phyloP scores from a whole-genome alignment of 2,113 vertebrate genomes.

The Lathamus discolor region DNA sequence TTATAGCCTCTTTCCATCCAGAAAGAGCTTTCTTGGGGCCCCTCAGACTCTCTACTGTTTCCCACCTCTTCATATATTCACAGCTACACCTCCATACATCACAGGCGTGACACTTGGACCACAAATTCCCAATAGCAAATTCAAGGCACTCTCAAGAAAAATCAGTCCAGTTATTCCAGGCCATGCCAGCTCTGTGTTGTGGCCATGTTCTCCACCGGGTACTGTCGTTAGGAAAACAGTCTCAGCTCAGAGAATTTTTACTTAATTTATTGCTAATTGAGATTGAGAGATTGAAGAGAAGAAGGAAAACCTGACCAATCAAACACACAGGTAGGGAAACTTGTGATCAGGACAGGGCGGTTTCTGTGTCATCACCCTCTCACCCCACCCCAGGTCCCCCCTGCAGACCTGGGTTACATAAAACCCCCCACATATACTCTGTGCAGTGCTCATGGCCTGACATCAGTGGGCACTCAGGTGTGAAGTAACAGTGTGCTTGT shows the following conservation, averaged over 20 bases:
- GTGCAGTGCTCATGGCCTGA: background rate
- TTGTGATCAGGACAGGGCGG: background rate
- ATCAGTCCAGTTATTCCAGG: background rate
- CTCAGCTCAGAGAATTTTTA: background rate
- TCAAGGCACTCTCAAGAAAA: background rate
- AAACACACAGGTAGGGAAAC: background rate
- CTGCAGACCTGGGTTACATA: background rate
- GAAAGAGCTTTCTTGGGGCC: background rate
- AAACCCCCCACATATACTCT: background rate
- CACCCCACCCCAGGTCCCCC: background rate
- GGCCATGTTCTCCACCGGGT: background rate
- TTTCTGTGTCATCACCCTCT: background rate
- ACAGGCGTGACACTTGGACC: background rate
- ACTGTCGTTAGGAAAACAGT: background rate
- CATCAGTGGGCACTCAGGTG: background rate
- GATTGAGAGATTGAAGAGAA: background rate
- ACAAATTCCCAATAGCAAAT: background rate
- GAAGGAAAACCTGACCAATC: background rate
- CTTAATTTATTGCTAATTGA: background rate
- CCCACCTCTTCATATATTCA: background rate
- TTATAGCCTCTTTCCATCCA: background rate
- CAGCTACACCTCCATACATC: fast-evolving
- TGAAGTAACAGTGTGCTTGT: background rate
- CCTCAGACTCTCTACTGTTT: background rate
- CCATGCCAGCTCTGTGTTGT: background rate